Percentiles rank a stretch among this genome's conserved stretches.
Conservation (phyloP, 1,140 invertebrate genomes). For the Drosophila pandora region DNA sequence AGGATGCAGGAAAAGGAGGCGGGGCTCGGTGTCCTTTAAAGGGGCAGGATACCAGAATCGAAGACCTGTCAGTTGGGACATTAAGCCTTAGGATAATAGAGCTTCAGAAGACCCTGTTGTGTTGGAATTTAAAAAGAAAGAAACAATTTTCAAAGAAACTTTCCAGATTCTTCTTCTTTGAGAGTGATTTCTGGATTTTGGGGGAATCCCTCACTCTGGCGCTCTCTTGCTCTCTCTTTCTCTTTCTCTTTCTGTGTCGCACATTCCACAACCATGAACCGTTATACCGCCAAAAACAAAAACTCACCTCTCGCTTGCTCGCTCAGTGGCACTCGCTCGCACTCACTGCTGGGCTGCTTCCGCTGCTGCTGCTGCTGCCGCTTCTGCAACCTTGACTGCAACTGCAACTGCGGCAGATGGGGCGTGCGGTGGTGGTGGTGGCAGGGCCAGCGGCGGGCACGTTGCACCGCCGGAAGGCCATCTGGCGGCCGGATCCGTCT, state of each 20-base stretch:
- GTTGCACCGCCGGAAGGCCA: conserved; percentile 33
- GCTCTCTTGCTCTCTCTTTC: not conserved
- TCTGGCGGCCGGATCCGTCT: conserved; percentile 18
- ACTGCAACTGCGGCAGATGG: not conserved
- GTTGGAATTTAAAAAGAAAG: too few relatives aligned
- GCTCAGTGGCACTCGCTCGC: conserved; percentile 21
- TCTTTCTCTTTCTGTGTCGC: not conserved
- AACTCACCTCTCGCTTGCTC: conserved; percentile 37
- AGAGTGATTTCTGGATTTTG: too few relatives aligned
- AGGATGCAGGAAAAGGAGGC: not conserved
- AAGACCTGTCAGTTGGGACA: not conserved
- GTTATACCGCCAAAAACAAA: conserved; percentile 10
- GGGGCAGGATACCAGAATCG: not conserved
- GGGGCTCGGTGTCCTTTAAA: not conserved
- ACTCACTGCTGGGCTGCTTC: conserved; percentile 24
- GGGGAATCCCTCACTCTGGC: too few relatives aligned
- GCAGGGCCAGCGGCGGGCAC: conserved; percentile 33
- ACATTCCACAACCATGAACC: not conserved
- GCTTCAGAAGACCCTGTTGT: too few relatives aligned
- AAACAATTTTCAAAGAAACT: too few relatives aligned
- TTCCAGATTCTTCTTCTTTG: too few relatives aligned
- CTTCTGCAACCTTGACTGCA: not conserved
- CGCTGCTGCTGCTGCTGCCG: conserved; percentile 17
- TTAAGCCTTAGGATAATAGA: too few relatives aligned
- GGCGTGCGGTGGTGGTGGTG: not conserved